Conservation (phyloP, 2,113 vertebrate species). For the Caracal caracal region DNA sequence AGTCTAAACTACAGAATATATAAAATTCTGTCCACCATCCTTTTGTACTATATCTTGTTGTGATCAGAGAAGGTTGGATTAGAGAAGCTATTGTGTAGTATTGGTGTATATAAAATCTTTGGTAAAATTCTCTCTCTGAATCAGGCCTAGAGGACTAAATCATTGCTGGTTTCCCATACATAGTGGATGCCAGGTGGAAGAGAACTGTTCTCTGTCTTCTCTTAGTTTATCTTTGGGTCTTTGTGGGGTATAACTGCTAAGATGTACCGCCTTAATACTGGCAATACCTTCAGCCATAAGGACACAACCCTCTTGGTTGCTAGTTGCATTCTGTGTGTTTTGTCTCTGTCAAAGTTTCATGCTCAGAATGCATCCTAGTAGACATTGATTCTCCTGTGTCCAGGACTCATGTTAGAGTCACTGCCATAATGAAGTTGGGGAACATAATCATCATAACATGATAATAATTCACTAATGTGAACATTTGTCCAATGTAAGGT, state of each 20-base stretch:
- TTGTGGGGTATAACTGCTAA: not conserved
- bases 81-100: not conserved
- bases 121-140: not conserved
- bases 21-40: not conserved
- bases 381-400: not conserved
- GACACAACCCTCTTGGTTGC: not conserved
- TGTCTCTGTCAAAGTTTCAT: not conserved
- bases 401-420: not conserved
- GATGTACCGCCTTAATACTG: not conserved
- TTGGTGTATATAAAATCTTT: not conserved
- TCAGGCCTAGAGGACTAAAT: not conserved
- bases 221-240: not conserved
- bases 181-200: no score
- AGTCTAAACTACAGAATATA: not conserved
- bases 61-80: not conserved
- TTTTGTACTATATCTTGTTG: not conserved
- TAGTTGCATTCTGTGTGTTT: not conserved
- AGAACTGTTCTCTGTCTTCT: not conserved
- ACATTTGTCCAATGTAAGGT: not conserved
- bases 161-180: fast-evolving
- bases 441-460: not conserved
- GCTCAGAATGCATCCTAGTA: not conserved
- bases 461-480: not conserved
- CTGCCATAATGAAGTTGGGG: not conserved
- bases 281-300: not conserved